Conservation (phyloP, 2,797 vertebrate genomes). For the Alcedo atthis region DNA sequence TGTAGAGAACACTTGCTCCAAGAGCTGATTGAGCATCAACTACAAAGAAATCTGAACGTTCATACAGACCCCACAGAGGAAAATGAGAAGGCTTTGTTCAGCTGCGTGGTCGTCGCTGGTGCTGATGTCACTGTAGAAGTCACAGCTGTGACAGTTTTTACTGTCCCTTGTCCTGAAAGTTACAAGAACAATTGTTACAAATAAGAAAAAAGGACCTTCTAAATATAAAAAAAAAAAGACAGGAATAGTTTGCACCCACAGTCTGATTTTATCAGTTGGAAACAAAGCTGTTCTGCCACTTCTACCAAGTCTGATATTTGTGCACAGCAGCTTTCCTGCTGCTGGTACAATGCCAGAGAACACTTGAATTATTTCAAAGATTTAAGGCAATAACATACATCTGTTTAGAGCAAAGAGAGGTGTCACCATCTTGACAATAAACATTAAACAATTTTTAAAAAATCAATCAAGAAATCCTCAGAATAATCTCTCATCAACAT, state of each 20-base stretch:
- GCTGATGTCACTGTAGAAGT: conserved; percentile 33
- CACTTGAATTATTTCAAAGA: background rate
- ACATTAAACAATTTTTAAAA: background rate
- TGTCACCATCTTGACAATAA: background rate
- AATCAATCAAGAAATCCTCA: background rate
- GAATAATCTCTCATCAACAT: background rate
- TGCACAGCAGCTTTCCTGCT: background rate
- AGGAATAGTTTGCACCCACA: background rate
- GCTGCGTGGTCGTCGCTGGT: conserved; percentile 54
- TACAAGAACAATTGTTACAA: background rate
- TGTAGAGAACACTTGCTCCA: background rate
- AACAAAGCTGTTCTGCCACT: background rate
- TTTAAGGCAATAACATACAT: background rate
- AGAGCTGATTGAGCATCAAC: background rate
- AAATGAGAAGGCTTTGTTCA: conserved; percentile 76
- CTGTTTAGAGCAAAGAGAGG: background rate
- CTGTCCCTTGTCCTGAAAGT: conserved; percentile 65
- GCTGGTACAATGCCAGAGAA: background rate
- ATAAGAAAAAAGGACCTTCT: background rate
- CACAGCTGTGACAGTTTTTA: conserved; percentile 71
- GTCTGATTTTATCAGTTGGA: background rate
- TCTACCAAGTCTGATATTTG: background rate
- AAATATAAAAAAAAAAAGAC: background rate
- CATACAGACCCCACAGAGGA: conserved; percentile 77
- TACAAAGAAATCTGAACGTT: background rate